A percentile compares a stretch with the other conserved stretches of the same genome.
Evolutionary conservation across 2,888 invertebrate genomes (phyloP).

Genomic region (Drosophila ustulata): DNA sequence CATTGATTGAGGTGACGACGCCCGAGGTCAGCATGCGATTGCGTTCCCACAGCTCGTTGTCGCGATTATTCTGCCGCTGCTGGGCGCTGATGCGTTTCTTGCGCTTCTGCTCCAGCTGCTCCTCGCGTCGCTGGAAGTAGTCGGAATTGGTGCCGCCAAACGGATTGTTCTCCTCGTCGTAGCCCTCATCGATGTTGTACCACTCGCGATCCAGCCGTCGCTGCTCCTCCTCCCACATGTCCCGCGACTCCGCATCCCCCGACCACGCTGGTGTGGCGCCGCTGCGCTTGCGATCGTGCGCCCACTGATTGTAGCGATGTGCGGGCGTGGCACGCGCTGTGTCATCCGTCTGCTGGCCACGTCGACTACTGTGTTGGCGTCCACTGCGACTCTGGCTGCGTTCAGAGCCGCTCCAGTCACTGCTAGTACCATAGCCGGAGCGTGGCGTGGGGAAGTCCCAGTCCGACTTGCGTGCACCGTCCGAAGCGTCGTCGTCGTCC

Average conservation of each 20-base stretch:
- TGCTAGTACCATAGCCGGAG: constrained; percentile 38
- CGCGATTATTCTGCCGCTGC: constrained; percentile 98
- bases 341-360: constrained; percentile 86
- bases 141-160: constrained; percentile 95
- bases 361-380: constrained; percentile 66
- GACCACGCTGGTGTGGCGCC: constrained; percentile 89
- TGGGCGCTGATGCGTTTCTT: constrained; percentile 97
- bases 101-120: constrained; percentile 94
- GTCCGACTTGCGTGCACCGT: constrained; percentile 87
- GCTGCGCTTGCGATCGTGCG: constrained; percentile 88
- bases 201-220: constrained; percentile 96
- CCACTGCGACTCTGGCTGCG: constrained; percentile 77
- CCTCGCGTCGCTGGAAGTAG: constrained; percentile 96
- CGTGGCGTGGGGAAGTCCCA: constrained; percentile 97
- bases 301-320: constrained; percentile 92
- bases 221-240: constrained; percentile 96
- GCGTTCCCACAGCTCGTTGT: constrained; percentile 99
- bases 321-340: constrained; percentile 94
- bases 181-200: constrained; percentile 98
- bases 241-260: constrained; percentile 89
- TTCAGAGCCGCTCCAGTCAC: constrained; percentile 79
- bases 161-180: constrained; percentile 96
- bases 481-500: constrained; percentile 88
- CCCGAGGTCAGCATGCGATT: constrained; percentile 98
- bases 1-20: constrained; percentile 94